Evolutionary conservation across 1,140 invertebrate species (phyloP).

Genomic region (Glossosoma conforme): DNA sequence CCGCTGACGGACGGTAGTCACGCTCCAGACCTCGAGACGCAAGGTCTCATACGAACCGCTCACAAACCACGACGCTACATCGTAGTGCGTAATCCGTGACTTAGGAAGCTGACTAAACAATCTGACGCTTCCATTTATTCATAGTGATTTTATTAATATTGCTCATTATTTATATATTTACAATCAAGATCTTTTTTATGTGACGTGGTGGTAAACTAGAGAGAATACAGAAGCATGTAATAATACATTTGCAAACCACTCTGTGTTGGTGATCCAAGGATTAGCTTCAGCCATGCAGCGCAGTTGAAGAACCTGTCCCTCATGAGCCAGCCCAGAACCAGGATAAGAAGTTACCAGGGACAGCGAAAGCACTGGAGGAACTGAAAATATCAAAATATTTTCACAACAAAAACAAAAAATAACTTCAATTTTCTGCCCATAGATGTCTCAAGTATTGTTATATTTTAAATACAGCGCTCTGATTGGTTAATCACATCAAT

Average conservation of each 20-base stretch:
- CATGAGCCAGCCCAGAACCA: slow-evolving; percentile 7
- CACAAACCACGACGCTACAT: too few relatives aligned
- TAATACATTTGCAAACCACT: slow-evolving; percentile 32
- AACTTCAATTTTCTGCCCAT: too few relatives aligned
- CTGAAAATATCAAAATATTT: slow-evolving; percentile 11
- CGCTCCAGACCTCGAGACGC: too few relatives aligned
- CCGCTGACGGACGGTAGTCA: too few relatives aligned
- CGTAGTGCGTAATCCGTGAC: too few relatives aligned
- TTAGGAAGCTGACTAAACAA: too few relatives aligned
- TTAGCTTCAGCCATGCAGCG: slow-evolving; percentile 30
- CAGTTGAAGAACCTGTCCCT: slow-evolving; percentile 26
- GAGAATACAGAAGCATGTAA: background rate
- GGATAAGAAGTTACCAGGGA: slow-evolving; percentile 15
- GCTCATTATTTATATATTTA: too few relatives aligned
- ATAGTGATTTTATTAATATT: too few relatives aligned
- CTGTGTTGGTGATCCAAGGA: slow-evolving; percentile 29
- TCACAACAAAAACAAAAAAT: too few relatives aligned
- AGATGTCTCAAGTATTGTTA: too few relatives aligned
- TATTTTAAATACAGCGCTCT: slow-evolving; percentile 1
- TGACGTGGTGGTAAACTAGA: background rate
- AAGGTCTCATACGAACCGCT: too few relatives aligned
- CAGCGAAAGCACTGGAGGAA: slow-evolving; percentile 20
- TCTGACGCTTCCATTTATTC: too few relatives aligned
- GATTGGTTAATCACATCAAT: background rate
- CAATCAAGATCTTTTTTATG: background rate